A percentile compares a stretch with the other conserved stretches of the same genome.
These are phyloP conservation scores for Camponotus floridanus DNA, from an alignment of 1,140 invertebrate species.

Conservation along the genomic window DNA sequence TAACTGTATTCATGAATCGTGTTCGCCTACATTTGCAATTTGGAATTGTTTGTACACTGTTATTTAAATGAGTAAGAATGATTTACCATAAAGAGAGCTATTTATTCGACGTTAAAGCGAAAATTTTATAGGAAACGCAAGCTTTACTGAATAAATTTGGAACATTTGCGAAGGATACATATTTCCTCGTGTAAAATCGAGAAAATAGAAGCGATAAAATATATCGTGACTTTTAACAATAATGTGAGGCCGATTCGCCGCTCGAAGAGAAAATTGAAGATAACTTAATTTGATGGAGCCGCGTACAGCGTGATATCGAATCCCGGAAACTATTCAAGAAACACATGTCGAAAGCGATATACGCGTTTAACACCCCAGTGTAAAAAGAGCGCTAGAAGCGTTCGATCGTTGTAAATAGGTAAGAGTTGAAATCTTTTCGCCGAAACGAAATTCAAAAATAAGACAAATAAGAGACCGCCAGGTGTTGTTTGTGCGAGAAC, in stretches of 20 bases:
- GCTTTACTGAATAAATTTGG: background rate
- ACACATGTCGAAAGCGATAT: background rate
- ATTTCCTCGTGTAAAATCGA: background rate
- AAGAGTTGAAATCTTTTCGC: background rate
- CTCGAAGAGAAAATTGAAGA: background rate
- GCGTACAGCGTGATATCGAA: background rate
- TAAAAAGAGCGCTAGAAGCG: background rate
- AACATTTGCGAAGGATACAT: background rate
- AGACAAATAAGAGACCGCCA: background rate
- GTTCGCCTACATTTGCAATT: background rate
- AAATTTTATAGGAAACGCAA: background rate
- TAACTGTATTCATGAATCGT: background rate
- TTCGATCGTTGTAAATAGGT: background rate
- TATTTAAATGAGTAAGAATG: constrained; percentile 12
- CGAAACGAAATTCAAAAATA: constrained; percentile 3
- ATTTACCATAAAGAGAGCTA: background rate
- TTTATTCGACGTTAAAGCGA: constrained; percentile 1
- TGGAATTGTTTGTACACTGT: background rate
- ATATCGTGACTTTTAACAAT: background rate
- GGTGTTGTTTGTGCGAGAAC: background rate
- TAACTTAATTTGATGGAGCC: background rate
- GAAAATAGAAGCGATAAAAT: background rate
- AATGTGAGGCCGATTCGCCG: background rate
- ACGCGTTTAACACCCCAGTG: background rate
- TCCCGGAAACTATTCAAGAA: background rate